Conservation (phyloP, 2,113 vertebrate species). For the Strix aluco region DNA sequence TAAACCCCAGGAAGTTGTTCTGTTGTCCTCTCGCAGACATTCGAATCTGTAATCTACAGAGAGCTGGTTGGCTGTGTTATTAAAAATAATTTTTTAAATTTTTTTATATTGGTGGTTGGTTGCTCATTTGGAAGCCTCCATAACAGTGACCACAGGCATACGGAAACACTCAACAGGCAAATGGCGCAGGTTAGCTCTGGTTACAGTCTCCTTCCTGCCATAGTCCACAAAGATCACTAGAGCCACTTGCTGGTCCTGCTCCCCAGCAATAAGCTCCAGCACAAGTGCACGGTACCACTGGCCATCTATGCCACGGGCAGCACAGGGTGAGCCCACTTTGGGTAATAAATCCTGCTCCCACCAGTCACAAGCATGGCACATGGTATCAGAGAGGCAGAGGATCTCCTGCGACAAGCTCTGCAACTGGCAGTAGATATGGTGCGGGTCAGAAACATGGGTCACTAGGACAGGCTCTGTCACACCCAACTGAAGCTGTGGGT, state of each 20-base stretch:
- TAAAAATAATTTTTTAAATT: no score
- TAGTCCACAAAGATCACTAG: slow-evolving; percentile 89
- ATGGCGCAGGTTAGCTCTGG: slow-evolving; percentile 73
- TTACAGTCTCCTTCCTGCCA: slow-evolving; percentile 85
- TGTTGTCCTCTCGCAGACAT: no score
- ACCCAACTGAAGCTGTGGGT: slow-evolving; percentile 81
- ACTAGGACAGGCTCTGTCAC: slow-evolving; percentile 84
- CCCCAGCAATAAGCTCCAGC: slow-evolving; percentile 74
- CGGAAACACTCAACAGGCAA: slow-evolving; percentile 84
- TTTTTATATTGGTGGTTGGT: no score
- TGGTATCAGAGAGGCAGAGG: slow-evolving; percentile 79
- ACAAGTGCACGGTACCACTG: slow-evolving; percentile 89
- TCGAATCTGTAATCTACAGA: no score
- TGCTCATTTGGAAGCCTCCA: no score
- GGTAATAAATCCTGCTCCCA: slow-evolving; percentile 58
- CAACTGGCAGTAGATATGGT: slow-evolving; percentile 87
- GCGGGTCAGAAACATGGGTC: slow-evolving; percentile 85
- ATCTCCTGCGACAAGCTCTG: slow-evolving; percentile 87
- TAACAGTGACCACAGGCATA: slow-evolving; percentile 91
- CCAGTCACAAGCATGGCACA: slow-evolving; percentile 69
- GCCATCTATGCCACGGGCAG: slow-evolving; percentile 83
- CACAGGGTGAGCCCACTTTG: slow-evolving; percentile 84
- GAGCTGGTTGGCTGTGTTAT: no score
- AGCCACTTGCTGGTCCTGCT: slow-evolving; percentile 63
- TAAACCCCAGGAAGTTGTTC: no score